A percentile compares a stretch with the other conserved stretches of the same genome.
Conservation (phyloP, 2,797 vertebrate species). For the Tangara arthus region DNA sequence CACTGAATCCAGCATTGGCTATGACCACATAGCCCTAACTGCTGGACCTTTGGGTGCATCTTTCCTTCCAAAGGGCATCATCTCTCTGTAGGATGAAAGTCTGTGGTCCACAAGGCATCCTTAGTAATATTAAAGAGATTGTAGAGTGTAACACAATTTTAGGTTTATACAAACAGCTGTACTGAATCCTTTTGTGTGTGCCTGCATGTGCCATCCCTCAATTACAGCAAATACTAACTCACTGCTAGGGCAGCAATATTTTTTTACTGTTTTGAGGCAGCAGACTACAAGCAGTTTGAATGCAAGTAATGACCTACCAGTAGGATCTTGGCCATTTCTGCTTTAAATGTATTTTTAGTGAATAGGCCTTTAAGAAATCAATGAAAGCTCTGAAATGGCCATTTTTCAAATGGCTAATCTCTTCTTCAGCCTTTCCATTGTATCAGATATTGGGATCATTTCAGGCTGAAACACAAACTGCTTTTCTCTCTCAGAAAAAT, state of each 20-base stretch:
- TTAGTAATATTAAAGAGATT: not conserved
- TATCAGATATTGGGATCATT: conserved; percentile 28
- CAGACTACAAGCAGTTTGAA: not conserved
- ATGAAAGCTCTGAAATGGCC: conserved; percentile 6
- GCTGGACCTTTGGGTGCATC: not conserved
- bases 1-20: not conserved
- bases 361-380: conserved; percentile 35
- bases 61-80: not conserved
- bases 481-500: not conserved
- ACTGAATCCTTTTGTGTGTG: not conserved
- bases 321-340: not conserved
- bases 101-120: not conserved
- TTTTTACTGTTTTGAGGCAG: not conserved
- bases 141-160: not conserved
- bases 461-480: not conserved
- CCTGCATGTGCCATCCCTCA: not conserved
- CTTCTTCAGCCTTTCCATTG: conserved; percentile 4
- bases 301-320: not conserved
- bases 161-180: not conserved
- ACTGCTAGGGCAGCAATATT: not conserved
- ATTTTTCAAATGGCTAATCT: conserved; percentile 57
- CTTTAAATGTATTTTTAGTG: conserved; percentile 29
- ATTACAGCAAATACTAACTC: not conserved
- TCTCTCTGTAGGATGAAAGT: not conserved
- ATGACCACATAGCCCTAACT: not conserved